Percentiles rank a stretch among this genome's conserved stretches.
Conservation (phyloP, 1,140 invertebrate genomes). For the Dendroctonus valens region DNA sequence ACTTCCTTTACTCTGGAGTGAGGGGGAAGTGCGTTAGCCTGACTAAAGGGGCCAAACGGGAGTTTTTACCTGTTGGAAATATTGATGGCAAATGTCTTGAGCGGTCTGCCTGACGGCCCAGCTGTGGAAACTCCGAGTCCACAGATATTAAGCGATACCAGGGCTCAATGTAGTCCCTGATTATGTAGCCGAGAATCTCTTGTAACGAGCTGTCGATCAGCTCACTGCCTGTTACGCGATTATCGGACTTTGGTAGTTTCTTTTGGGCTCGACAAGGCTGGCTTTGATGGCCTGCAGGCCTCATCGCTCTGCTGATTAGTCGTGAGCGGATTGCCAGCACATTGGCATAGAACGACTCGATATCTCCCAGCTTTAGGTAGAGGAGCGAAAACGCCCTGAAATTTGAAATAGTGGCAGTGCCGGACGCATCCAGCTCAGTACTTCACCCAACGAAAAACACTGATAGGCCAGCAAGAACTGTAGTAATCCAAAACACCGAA, state of each 20-base stretch:
- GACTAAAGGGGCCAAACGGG: too few relatives aligned
- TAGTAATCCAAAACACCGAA: conserved; percentile 44
- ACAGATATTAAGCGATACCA: conserved; percentile 66
- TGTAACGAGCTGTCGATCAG: conserved; percentile 50
- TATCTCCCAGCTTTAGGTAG: conserved; percentile 44
- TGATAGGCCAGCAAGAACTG: conserved; percentile 35
- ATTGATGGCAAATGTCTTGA: conserved; percentile 59
- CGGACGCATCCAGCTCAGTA: background rate
- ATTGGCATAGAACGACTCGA: conserved; percentile 46
- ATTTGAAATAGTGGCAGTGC: background rate
- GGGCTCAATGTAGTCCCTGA: conserved; percentile 73
- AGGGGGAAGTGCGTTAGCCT: too few relatives aligned
- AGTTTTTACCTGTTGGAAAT: conserved; percentile 54
- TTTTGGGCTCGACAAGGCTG: conserved; percentile 42
- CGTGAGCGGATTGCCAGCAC: conserved; percentile 45
- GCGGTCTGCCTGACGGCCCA: conserved; percentile 55
- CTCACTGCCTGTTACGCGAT: conserved; percentile 49
- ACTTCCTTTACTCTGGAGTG: conserved; percentile 76
- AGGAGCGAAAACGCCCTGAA: conserved; percentile 45
- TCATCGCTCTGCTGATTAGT: conserved; percentile 38
- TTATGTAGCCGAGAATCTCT: conserved; percentile 62
- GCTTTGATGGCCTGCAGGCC: conserved; percentile 41
- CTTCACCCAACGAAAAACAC: conserved; percentile 46
- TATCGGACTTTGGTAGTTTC: conserved; percentile 45
- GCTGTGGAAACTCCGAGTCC: conserved; percentile 55